Base-by-base conservation (phyloP, 2,888 invertebrate genomes). In the Pyrgus malvae region DNA sequence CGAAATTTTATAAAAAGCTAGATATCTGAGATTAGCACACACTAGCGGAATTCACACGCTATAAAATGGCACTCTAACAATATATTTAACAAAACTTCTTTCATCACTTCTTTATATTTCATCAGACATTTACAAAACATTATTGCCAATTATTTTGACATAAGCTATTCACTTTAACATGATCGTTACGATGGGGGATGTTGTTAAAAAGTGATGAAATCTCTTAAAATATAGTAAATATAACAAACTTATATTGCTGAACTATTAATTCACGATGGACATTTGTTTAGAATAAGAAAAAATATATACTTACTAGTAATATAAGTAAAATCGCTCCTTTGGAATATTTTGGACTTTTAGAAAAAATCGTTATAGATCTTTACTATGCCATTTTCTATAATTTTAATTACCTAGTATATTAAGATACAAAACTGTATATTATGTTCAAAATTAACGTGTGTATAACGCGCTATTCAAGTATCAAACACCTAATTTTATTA, bases 371-470 rank as follows among this genome's bases (percentile, higher is more conserved):
- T 50, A 25, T n/a, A n/a, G 23, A 16, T 38, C n/a, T 48, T 12
- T 9, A 38, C 33, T 49, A 49, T 29, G 11, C 11, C 19, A 29
- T 40, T 40, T 16, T 35, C 25, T 21, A 19, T 29, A 51, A 6
- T n/a, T n/a, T 35, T 21, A 49, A n/a, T 44, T 17, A 21, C 23
- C 44, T 44, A 45, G 21, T 46, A 55, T 55, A 40, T 48, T 8
- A 14, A 56, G 55, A 49, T 58, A 48, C 48, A 56, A 56, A 50
- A 55, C 31, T 51, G 55, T 53, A 23, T 45, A 48, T 49, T 42
- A 58, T 54, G 38, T 21, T 44, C 16, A 21, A 33, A 44, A 37
- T 42, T 38, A 61, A 61, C 60, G 21, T 55, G 45, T 58, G 60
- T 61, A 61, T 53, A 61, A 45, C 17, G 35, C 33, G 29, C 42